phyloP scores from a whole-genome alignment of 1,140 invertebrate species.

The Drosophila bocki region DNA sequence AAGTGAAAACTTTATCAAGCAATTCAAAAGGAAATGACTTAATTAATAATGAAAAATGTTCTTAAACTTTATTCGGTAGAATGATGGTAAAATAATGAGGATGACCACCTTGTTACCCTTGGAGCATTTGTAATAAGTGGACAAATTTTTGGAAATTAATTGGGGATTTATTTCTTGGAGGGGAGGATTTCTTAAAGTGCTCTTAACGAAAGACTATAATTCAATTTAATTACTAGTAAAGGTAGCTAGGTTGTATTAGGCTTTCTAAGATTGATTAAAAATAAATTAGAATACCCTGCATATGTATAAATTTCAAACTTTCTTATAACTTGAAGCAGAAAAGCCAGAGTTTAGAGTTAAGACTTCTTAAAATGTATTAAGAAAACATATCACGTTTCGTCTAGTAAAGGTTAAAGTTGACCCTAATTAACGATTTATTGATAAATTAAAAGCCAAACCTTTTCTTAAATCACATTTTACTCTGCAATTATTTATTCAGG shows the following conservation, averaged over 20 bases:
- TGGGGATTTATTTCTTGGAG: neutral
- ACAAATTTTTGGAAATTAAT: conserved; percentile 6
- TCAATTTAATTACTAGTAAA: neutral
- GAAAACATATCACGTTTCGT: neutral
- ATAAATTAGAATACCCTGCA: neutral
- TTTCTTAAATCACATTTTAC: neutral
- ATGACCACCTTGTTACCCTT: conserved; percentile 17
- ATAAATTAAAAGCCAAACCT: neutral
- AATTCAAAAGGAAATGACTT: conserved; percentile 37
- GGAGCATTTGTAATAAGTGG: neutral
- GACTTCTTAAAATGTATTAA: neutral
- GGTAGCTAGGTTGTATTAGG: too few species aligned
- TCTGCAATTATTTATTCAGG: neutral
- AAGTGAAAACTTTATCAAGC: conserved; percentile 41
- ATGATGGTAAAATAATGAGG: conserved; percentile 8
- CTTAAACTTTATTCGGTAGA: conserved; percentile 2
- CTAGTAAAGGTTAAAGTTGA: neutral
- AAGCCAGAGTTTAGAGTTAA: neutral
- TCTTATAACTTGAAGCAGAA: neutral
- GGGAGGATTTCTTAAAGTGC: neutral
- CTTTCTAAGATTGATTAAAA: too few species aligned
- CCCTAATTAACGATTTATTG: neutral
- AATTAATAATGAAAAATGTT: conserved; percentile 50
- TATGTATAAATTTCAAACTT: too few species aligned
- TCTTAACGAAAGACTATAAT: neutral